These are phyloP conservation scores for Tadarida brasiliensis DNA, from an alignment of 2,797 vertebrate species.

Conservation along the genomic window DNA sequence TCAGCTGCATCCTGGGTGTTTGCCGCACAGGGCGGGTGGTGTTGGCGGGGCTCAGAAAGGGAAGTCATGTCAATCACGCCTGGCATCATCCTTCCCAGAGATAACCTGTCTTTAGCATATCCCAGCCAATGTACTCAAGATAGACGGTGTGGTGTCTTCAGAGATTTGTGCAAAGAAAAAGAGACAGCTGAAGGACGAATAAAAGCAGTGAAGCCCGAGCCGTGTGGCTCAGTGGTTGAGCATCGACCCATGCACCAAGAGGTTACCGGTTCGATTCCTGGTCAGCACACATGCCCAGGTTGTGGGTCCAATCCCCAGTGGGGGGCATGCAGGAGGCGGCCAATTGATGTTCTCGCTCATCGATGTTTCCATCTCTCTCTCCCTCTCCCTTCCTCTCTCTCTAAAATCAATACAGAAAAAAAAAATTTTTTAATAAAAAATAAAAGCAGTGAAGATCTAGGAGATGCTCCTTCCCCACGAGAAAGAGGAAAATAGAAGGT, in stretches of 20 bases:
- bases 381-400: too few species aligned
- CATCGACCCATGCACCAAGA: too few species aligned
- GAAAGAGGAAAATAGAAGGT: background rate
- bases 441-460: background rate
- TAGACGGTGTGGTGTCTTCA: background rate
- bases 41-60: constrained; percentile 49
- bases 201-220: background rate
- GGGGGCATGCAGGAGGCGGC: too few species aligned
- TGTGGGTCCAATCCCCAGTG: too few species aligned
- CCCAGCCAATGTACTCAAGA: background rate
- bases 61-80: constrained; percentile 47
- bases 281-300: too few species aligned
- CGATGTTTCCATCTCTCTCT: too few species aligned
- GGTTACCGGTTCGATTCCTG: too few species aligned
- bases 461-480: background rate
- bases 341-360: too few species aligned
- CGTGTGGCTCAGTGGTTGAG: too few species aligned
- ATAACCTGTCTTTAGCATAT: constrained; percentile 28
- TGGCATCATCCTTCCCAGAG: constrained; percentile 41
- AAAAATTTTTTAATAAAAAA: too few species aligned
- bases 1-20: constrained; percentile 40
- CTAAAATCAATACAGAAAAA: too few species aligned
- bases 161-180: background rate
- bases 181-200: background rate
- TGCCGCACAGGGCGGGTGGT: accelerated